phyloP scores from a whole-genome alignment of 2,113 vertebrate species.

The Pangasianodon gigas region DNA sequence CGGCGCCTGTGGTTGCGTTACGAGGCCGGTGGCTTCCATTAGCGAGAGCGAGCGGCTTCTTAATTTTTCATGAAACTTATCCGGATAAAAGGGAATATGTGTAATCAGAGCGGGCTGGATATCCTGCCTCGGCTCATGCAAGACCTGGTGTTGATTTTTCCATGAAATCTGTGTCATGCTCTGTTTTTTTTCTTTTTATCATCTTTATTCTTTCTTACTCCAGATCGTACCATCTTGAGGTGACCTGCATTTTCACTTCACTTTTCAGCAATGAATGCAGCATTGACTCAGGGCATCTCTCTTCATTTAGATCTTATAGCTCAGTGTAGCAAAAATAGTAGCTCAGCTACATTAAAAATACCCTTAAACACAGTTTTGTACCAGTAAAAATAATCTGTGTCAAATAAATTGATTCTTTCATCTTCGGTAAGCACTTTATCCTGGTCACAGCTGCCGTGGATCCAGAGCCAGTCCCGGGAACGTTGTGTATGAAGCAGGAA shows the following conservation, averaged over 20 bases:
- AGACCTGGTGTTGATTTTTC: background rate
- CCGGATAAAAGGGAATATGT: constrained; percentile 40
- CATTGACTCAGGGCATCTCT: background rate
- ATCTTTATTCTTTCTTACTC: background rate
- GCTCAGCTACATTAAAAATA: background rate
- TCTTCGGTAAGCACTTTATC: background rate
- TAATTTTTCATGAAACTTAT: constrained; percentile 52
- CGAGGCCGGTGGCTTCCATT: constrained; percentile 44
- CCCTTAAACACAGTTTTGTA: background rate
- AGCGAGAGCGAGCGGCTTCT: constrained; percentile 41
- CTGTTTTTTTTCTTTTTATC: background rate
- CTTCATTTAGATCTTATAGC: background rate
- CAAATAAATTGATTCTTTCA: background rate
- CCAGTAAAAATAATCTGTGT: background rate
- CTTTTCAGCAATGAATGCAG: background rate
- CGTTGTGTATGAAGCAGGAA: background rate
- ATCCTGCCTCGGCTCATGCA: constrained; percentile 6
- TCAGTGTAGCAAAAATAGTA: background rate
- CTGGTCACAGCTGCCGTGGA: background rate
- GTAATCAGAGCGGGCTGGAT: constrained; percentile 42
- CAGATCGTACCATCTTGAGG: background rate
- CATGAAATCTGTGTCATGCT: constrained; percentile 7
- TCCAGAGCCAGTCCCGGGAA: background rate
- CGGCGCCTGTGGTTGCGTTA: constrained; percentile 43
- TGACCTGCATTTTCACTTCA: background rate